Evolutionary conservation across 2,113 vertebrate genomes (phyloP).

Genomic region (Pithys albifrons): DNA sequence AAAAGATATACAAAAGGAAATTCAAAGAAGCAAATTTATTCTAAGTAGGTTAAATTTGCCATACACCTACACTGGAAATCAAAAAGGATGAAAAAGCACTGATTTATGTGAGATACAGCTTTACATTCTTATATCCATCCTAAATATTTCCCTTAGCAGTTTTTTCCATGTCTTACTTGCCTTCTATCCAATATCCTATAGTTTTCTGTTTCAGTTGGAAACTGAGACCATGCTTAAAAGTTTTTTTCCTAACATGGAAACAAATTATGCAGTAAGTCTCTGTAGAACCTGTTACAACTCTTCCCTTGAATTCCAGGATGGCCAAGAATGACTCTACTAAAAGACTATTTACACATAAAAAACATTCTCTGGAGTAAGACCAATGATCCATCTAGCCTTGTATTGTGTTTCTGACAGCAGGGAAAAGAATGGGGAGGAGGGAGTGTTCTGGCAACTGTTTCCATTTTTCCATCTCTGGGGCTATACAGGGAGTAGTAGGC

Average conservation of each 20-base stretch:
- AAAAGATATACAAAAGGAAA: not conserved
- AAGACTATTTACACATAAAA: not conserved
- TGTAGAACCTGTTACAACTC: not conserved
- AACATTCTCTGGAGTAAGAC: not conserved
- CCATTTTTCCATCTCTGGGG: not conserved
- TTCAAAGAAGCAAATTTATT: not conserved
- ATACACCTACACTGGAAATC: not conserved
- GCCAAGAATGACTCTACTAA: not conserved
- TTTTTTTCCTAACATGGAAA: not conserved
- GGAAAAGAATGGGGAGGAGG: not conserved
- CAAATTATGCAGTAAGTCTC: not conserved
- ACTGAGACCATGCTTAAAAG: not conserved
- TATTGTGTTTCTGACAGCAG: not conserved
- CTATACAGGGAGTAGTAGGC: not conserved
- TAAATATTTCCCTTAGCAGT: not conserved
- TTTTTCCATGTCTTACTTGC: not conserved
- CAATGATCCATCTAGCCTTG: not conserved
- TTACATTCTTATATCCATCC: not conserved
- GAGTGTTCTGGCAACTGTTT: not conserved
- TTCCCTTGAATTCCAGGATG: not conserved
- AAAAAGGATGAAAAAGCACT: not conserved
- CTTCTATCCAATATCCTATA: not conserved
- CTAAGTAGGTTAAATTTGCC: slow-evolving; percentile 6
- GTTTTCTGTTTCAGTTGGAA: not conserved
- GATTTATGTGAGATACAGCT: not conserved